Base-by-base conservation (phyloP, 2,113 vertebrate species). In the Oxyruncus cristatus region DNA sequence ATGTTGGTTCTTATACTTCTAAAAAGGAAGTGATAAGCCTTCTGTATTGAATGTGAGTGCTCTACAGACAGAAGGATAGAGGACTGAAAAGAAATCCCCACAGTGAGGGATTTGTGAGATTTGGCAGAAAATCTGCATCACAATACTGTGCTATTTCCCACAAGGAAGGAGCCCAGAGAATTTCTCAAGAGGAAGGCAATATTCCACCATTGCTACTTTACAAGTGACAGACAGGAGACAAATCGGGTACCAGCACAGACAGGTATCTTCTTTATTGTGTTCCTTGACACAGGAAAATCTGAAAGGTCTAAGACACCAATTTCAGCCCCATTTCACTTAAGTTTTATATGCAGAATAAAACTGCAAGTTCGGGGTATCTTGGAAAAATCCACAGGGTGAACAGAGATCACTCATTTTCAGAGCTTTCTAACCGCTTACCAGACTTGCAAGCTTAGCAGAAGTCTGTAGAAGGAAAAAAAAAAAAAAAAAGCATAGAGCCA, bases 61-160 rank as follows among this genome's bases (percentile, higher is more conserved):
- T 88, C 94, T 95, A 74, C 86, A 95, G 92, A 85, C 92, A 81
- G 92, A 59, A 77, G 75, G 91, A 91, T 78, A 96, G 96, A 92
- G 2, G 27, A 72, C 73, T 95, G 85, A 94, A 95, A 95, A 91
- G 89, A 96, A 96, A 97, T 97, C 90, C 93, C 93, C 77, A 94
- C 90, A 91, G 96, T 92, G 94, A 95, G 56, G 95, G 94, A 95
- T 97, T 91, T 96, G 89, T 71, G 92, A 96, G 96, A 95, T 96
- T 90, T 96, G 93, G 91, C 87, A 97, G 91, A 90, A 96, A 97
- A 96, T 97, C 88, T 97, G 90, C 95, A 96, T 97, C 89, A 96
- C 89, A 97, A 95, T 97, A 68, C 76, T 53, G 42, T 84, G 84
- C 87, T 77, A 71, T 95, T 96, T 94, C 86, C 88, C 81, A 75